Percentiles rank a stretch among this genome's conserved stretches.
phyloP scores from a whole-genome alignment of 2,797 vertebrate species.

The Crypturellus tataupa region DNA sequence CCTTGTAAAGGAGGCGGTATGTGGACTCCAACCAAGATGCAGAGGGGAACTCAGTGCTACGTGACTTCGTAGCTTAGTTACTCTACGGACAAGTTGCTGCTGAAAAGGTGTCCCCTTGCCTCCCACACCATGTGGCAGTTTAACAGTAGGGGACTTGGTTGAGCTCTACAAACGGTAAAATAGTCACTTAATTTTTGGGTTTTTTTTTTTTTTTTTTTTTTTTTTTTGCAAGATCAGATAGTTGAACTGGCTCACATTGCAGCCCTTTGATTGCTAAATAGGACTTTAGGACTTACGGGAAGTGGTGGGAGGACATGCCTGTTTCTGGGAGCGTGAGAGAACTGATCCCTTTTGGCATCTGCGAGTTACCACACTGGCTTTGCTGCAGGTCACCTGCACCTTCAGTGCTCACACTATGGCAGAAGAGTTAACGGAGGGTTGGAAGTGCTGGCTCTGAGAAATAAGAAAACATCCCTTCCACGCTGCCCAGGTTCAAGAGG shows the following conservation, averaged over 20 bases:
- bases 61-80: background rate
- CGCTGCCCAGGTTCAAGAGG: background rate
- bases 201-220: background rate
- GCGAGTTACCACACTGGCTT: background rate
- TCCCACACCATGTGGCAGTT: background rate
- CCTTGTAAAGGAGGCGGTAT: background rate
- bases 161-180: background rate
- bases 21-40: background rate
- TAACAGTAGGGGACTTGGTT: background rate
- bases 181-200: background rate
- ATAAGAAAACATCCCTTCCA: background rate
- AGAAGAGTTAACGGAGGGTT: background rate
- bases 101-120: background rate
- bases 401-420: background rate
- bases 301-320: background rate
- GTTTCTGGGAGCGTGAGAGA: background rate
- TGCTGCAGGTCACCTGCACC: background rate
- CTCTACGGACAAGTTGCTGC: background rate
- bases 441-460: background rate
- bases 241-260: slow-evolving; percentile 54
- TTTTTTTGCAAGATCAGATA: slow-evolving; percentile 12
- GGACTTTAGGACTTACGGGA: background rate
- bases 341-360: slow-evolving; percentile 7
- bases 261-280: slow-evolving; percentile 17
- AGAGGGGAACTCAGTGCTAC: background rate